Evolutionary conservation across 2,113 vertebrate species (phyloP).

Genomic region (Oxygymnocypris stewartii): DNA sequence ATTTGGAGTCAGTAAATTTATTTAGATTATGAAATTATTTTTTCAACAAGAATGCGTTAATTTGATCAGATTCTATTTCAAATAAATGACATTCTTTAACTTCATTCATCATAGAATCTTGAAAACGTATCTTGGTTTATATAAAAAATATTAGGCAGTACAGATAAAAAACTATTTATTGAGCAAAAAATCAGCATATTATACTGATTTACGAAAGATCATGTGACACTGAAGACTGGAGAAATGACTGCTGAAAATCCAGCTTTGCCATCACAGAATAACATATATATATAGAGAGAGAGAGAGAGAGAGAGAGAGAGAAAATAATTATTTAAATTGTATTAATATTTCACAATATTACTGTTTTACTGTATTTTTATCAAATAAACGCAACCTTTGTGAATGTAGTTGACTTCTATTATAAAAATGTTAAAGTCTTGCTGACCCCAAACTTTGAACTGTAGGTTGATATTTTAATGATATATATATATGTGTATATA

Average conservation of each 20-base stretch:
- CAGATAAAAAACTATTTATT: neutral
- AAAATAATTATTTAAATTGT: neutral
- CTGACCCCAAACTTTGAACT: neutral
- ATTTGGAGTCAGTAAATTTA: neutral
- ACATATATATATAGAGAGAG: neutral
- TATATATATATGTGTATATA: neutral
- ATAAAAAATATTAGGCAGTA: neutral
- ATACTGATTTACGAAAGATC: neutral
- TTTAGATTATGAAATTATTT: neutral
- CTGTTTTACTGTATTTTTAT: neutral
- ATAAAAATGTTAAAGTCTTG: neutral
- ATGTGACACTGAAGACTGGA: neutral
- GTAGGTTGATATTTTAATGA: neutral
- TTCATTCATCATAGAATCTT: too few species aligned
- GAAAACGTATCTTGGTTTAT: neutral
- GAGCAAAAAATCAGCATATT: neutral
- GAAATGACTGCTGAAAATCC: neutral
- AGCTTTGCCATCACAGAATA: neutral
- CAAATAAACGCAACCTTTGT: neutral
- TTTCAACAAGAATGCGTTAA: neutral
- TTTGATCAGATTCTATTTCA: neutral
- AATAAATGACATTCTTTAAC: neutral
- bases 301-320: too few species aligned
- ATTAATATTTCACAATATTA: neutral
- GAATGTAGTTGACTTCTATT: neutral